phyloP scores from a whole-genome alignment of 2,888 invertebrate genomes.

The Tinea semifulvella region DNA sequence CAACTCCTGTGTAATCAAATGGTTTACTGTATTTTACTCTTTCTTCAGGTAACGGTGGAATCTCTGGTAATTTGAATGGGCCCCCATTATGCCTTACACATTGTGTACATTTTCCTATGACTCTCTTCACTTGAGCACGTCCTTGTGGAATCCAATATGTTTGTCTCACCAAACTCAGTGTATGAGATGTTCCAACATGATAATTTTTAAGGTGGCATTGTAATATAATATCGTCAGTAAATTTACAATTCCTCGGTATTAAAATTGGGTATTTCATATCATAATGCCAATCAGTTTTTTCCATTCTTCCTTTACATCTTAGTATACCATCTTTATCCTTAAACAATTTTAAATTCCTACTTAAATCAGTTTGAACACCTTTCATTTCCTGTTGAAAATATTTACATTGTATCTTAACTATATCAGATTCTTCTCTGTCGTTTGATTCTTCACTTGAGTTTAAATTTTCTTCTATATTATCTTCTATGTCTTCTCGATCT shows the following conservation, averaged over 20 bases:
- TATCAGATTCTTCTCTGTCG: not conserved
- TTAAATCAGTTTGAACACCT: constrained; percentile 17
- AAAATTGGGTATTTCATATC: constrained; percentile 17
- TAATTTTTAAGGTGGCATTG: constrained; percentile 18
- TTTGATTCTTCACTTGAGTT: not conserved
- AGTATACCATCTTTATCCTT: constrained; percentile 18
- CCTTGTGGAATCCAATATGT: constrained; percentile 21
- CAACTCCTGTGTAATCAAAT: constrained; percentile 2
- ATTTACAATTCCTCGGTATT: constrained; percentile 16
- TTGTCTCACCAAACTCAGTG: constrained; percentile 18
- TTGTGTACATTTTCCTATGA: constrained; percentile 16
- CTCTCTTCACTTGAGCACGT: constrained; percentile 17
- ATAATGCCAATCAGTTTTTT: constrained; percentile 14
- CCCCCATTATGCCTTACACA: constrained; percentile 23
- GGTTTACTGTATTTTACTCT: not conserved
- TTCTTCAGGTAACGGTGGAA: constrained; percentile 20
- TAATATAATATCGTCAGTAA: constrained; percentile 17
- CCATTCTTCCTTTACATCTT: constrained; percentile 18
- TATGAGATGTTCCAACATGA: constrained; percentile 20
- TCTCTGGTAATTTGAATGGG: constrained; percentile 21
- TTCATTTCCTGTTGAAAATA: constrained; percentile 16
- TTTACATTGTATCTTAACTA: constrained; percentile 14
- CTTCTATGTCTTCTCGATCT: not conserved
- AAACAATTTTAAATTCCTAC: constrained; percentile 17
- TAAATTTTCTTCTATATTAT: not conserved